phyloP scores from a whole-genome alignment of 2,797 vertebrate species.

The Pempheris klunzingeri region DNA sequence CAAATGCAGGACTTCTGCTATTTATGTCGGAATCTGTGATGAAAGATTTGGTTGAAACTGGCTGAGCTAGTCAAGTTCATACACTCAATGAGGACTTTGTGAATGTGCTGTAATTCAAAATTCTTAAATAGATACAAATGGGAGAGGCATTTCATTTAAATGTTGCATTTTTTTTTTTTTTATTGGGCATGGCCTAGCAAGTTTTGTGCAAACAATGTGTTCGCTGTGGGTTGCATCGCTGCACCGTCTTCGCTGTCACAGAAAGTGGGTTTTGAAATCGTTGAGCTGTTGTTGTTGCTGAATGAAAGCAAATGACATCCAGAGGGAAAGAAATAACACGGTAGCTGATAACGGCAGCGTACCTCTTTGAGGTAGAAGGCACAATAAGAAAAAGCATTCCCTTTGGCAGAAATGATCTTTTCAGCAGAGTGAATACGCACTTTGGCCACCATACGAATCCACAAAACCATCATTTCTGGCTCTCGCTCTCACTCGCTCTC shows the following conservation, averaged over 20 bases:
- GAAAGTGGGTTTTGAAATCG: conserved; percentile 30
- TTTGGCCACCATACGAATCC: conserved; percentile 8
- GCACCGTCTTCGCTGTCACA: neutral
- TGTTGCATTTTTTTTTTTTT: neutral
- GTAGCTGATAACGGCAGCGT: conserved; percentile 31
- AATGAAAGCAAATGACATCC: conserved; percentile 42
- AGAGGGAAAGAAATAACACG: conserved; percentile 1
- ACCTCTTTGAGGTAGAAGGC: conserved; percentile 34
- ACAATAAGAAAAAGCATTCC: conserved; percentile 35
- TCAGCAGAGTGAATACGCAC: conserved; percentile 36
- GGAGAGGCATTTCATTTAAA: neutral
- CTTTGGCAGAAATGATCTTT: conserved; percentile 49
- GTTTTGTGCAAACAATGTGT: neutral
- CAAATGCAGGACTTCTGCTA: conserved; percentile 39
- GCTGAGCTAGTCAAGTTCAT: neutral
- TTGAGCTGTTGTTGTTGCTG: conserved; percentile 20
- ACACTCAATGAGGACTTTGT: neutral
- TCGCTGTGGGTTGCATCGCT: neutral
- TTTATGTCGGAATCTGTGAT: conserved; percentile 41
- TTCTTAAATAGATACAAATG: neutral
- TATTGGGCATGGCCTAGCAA: neutral
- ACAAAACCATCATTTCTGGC: neutral
- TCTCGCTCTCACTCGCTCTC: too few species aligned
- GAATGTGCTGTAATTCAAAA: neutral
- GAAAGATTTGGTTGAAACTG: conserved; percentile 20